Conservation (phyloP, 2,888 invertebrate species). For the Strigamia maritima region DNA sequence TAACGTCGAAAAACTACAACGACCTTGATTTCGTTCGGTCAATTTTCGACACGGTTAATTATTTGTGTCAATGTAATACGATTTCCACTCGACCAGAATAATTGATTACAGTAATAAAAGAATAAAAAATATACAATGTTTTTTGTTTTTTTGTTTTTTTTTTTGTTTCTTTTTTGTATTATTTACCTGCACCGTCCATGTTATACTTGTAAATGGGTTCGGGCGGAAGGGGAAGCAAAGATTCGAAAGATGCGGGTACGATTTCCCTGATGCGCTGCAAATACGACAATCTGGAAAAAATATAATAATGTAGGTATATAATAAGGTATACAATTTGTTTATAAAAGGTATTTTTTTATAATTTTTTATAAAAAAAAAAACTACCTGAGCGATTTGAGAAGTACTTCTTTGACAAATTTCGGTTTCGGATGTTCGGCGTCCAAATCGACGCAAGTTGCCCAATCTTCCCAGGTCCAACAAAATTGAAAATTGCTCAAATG, state of each 20-base stretch:
- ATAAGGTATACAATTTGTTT: too few species aligned
- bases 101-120: not conserved
- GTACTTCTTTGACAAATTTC: conserved; percentile 87
- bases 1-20: not conserved
- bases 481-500: conserved; percentile 99
- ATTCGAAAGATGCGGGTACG: conserved; percentile 79
- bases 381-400: conserved; percentile 88
- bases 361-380: too few species aligned
- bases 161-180: too few species aligned
- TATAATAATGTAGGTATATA: too few species aligned
- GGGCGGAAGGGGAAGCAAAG: conserved; percentile 79
- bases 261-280: conserved; percentile 89
- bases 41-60: not conserved
- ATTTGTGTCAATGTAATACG: not conserved
- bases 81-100: not conserved
- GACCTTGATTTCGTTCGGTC: not conserved
- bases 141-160: conserved; percentile 52
- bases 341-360: too few species aligned
- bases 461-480: conserved; percentile 98
- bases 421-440: conserved; percentile 88
- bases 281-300: conserved; percentile 68
- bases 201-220: conserved; percentile 87
- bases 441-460: conserved; percentile 80
- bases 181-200: conserved; percentile 83
- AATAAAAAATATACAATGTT: not conserved